phyloP scores from a whole-genome alignment of 2,888 invertebrate genomes.

The Nezara viridula region DNA sequence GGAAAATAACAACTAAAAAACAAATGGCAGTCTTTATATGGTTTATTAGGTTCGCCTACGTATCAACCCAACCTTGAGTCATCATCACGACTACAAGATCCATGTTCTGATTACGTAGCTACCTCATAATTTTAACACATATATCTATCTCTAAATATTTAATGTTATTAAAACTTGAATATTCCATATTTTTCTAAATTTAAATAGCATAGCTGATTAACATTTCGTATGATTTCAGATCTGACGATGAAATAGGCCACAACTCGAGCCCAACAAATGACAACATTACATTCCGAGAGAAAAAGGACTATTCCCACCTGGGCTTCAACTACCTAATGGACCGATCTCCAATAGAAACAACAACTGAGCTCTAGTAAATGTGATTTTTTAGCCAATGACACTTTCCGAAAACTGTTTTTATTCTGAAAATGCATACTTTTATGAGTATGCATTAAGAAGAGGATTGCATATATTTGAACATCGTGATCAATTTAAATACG shows the following conservation, averaged over 20 bases:
- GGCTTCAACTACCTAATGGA: conserved; percentile 80
- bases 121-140: too few species aligned
- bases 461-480: background rate
- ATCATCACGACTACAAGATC: too few species aligned
- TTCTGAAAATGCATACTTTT: background rate
- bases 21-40: too few species aligned
- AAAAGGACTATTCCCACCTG: conserved; percentile 83
- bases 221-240: conserved; percentile 68
- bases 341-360: conserved; percentile 88
- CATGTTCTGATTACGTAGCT: too few species aligned
- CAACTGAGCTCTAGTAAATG: conserved; percentile 80
- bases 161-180: too few species aligned
- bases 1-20: too few species aligned
- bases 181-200: background rate
- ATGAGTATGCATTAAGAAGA: background rate
- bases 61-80: too few species aligned
- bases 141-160: too few species aligned
- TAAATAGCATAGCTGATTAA: background rate
- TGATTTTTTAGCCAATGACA: conserved; percentile 8
- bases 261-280: conserved; percentile 82
- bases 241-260: conserved; percentile 71
- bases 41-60: too few species aligned
- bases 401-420: background rate
- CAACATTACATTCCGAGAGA: conserved; percentile 88
- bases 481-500: background rate